phyloP scores from a whole-genome alignment of 1,140 invertebrate species.

The Latrodectus geometricus region DNA sequence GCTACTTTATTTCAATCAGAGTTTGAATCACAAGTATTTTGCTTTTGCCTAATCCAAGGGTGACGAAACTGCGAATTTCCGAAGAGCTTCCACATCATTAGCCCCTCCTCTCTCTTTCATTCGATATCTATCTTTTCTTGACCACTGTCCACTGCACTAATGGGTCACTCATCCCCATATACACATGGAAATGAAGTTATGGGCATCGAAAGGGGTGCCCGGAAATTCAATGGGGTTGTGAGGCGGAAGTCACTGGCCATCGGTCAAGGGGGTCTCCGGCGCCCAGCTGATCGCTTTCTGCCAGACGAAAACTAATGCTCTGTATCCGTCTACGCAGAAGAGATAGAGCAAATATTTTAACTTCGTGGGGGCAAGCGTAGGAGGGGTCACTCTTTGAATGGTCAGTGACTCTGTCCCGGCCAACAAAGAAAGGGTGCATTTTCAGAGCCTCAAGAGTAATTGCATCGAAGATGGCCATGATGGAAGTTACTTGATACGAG shows the following conservation, averaged over 20 bases:
- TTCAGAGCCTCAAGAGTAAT: too few relatives aligned
- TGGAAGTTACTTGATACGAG: too few relatives aligned
- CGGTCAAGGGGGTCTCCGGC: slow-evolving; percentile 25
- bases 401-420: not conserved
- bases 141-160: slow-evolving; percentile 44
- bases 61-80: not conserved
- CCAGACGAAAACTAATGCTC: slow-evolving; percentile 39
- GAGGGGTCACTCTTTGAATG: not conserved
- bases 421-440: too few relatives aligned
- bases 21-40: too few relatives aligned
- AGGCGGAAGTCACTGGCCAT: slow-evolving; percentile 56
- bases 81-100: not conserved
- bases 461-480: too few relatives aligned
- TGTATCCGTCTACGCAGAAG: slow-evolving; percentile 9
- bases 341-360: slow-evolving; percentile 57
- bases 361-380: not conserved
- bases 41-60: not conserved
- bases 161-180: slow-evolving; percentile 49
- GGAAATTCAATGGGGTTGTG: slow-evolving; percentile 46
- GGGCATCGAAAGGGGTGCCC: slow-evolving; percentile 26
- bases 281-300: not conserved
- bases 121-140: slow-evolving; percentile 15
- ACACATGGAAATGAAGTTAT: slow-evolving; percentile 56
- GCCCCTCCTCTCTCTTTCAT: not conserved
- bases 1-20: too few relatives aligned